These are phyloP conservation scores for Isaurus tuberculatus DNA, from an alignment of 92 coral and sea anemone species.

Conservation along the genomic window DNA sequence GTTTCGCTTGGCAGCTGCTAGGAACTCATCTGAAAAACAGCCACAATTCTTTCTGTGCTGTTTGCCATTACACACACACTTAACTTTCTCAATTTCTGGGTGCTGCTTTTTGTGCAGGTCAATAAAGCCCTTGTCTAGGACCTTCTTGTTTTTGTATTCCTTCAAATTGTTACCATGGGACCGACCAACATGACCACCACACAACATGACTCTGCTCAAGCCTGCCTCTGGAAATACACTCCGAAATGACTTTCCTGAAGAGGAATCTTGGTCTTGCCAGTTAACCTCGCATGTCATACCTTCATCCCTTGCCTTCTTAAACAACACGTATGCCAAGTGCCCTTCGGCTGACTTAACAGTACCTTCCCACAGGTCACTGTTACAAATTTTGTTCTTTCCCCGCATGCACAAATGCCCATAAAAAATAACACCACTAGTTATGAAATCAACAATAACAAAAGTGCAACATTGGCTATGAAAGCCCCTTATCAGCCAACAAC, in stretches of 20 bases:
- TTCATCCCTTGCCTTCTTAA: not conserved
- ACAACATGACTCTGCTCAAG: not conserved
- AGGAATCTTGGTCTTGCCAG: not conserved
- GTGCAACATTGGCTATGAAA: not conserved
- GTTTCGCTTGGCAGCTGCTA: not conserved
- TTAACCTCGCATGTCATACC: not conserved
- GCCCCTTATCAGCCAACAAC: slow-evolving; percentile 53
- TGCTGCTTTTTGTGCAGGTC: not conserved
- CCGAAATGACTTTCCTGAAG: not conserved
- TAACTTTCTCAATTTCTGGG: not conserved
- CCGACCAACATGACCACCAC: not conserved
- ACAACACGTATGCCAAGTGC: not conserved
- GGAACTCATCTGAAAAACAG: not conserved
- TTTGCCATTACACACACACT: not conserved
- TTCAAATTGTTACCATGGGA: not conserved
- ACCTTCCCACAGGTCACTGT: not conserved
- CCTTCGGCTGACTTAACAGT: not conserved
- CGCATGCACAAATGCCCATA: not conserved
- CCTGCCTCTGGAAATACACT: not conserved
- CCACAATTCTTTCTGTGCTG: not conserved
- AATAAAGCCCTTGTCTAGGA: not conserved
- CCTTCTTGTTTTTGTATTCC: not conserved
- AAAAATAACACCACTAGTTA: not conserved
- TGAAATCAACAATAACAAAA: slow-evolving; percentile 19
- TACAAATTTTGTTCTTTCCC: not conserved